Evolutionary conservation across 1,140 invertebrate genomes (phyloP), one percentile per base, ranked within the genome.

Genomic region (Tetragnatha versicolor): DNA sequence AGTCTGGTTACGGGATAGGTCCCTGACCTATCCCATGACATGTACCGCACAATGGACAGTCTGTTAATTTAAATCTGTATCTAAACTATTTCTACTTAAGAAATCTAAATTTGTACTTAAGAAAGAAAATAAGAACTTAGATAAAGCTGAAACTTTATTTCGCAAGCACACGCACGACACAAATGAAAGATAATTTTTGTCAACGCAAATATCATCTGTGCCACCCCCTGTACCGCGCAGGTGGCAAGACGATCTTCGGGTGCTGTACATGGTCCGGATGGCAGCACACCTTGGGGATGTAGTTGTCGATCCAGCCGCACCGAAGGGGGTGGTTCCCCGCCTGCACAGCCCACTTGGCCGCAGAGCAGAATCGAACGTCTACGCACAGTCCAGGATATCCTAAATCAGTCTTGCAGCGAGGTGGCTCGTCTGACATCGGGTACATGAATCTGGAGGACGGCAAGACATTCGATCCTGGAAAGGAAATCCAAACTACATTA

Each of bases 201-300:
- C n/a, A n/a, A n/a, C n/a, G n/a, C n/a, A n/a, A n/a, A 63, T 12
- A 7, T 25, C 35, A 31, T 12, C 22, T 42, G 6, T 39, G n/a
- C 0, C 9, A 22, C n/a, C 20, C 10, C 25, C 14, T 20, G n/a
- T 22, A n/a, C 42, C 51, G 27, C 1, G 25, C 2, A 6, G n/a
- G 12, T 25, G 47, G 29, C 60, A 77, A 77, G 12, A 42, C 25
- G n/a, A 53, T 9, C n/a, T 77, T 77, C 1, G 47, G 60, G 12
- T 39, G 45, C 35, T 51, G 73, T 1, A 79, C 63, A 42, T 79
- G 76, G n/a, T 79, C 76, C 2, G 76, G 76, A 69, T 79, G 76
- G 10, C 76, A 79, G 63, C 76, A 79, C 0, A 79, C 76, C 31
- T 22, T 53, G 14, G 75, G 75, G 2, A 68, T 25, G n/a, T 33